Evolutionary conservation across 2,797 vertebrate species (phyloP).

Genomic region (Eulemur coronatus): DNA sequence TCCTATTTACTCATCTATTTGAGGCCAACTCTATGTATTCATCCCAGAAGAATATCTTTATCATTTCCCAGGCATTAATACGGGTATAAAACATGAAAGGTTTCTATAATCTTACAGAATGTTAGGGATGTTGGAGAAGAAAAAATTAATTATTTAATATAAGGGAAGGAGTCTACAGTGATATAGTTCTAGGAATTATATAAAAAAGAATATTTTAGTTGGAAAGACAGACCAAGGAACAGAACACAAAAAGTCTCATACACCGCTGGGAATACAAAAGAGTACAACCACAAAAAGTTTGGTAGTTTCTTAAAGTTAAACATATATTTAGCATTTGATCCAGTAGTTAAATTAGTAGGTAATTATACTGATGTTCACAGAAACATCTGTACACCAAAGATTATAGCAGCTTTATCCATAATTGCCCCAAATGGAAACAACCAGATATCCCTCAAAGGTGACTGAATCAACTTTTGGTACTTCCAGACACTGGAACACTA

Average conservation of each 20-base stretch:
- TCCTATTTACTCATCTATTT: neutral
- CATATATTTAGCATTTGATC: neutral
- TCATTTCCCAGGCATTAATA: neutral
- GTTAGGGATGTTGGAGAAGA: neutral
- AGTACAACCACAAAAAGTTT: neutral
- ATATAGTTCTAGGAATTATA: neutral
- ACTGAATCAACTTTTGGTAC: neutral
- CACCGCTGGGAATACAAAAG: neutral
- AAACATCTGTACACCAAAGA: neutral
- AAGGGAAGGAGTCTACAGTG: neutral
- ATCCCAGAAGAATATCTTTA: neutral
- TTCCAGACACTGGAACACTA: neutral
- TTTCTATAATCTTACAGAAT: neutral
- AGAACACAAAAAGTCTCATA: conserved; percentile 5
- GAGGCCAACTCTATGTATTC: neutral
- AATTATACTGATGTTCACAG: neutral
- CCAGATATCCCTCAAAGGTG: neutral
- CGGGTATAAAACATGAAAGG: neutral
- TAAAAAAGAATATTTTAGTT: neutral
- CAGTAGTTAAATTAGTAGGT: neutral
- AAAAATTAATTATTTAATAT: neutral
- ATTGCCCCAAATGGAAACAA: neutral
- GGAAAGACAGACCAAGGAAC: neutral
- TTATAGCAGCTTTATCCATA: neutral
- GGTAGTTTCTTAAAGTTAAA: neutral